Base-by-base conservation (phyloP, 2,113 vertebrate species). In the Athene cunicularia region DNA sequence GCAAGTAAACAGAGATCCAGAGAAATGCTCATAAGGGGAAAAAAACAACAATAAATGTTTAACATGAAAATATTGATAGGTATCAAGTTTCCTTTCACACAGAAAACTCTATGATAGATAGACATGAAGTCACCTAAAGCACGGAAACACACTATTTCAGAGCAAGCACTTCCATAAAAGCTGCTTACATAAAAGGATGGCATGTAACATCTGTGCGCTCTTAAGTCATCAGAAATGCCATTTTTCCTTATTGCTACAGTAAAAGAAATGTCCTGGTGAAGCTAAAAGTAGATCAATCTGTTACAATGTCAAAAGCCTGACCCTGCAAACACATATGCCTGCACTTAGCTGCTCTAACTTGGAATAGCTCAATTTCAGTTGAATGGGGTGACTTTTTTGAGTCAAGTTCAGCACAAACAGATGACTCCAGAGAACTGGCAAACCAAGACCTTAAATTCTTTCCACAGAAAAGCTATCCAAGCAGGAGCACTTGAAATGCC, bases 401-500 rank as follows among this genome's bases (percentile, higher is more conserved):
- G 55, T 52, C 30, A n/a, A 79, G 80, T 86, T 95, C 90, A 86
- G 92, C 56, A 86, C 75, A 77, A 93, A 83, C 53, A 90, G 74
- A 86, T 68, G 59, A 86, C 59, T 86, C 41, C 2, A 2, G 90
- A 90, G 84, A 92, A 73, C 72, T 77, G 63, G 82, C 52, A 92
- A 93, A 82, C 63, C 59, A 39, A 88, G 28, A 52, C 43, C 63
- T 81, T 39, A 80, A 92, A 95, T 93, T 93, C 72, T 91, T 95
- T 95, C 90, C 88, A 53, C 3, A 91, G 88, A 73, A 93, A 91
- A 96, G 41, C 59, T 64, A 77, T 77, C 63, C 86, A 88, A 85
- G 47, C 82, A 88, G 86, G 30, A 97, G 41, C 52, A 75, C 56
- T 88, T 27, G 3, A 79, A 88, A 91, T 12, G 52, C 55, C 52